A percentile compares a stretch with the other conserved stretches of the same genome.
These are phyloP conservation scores for Esox lucius DNA, from an alignment of 2,797 vertebrate species.

Conservation along the genomic window DNA sequence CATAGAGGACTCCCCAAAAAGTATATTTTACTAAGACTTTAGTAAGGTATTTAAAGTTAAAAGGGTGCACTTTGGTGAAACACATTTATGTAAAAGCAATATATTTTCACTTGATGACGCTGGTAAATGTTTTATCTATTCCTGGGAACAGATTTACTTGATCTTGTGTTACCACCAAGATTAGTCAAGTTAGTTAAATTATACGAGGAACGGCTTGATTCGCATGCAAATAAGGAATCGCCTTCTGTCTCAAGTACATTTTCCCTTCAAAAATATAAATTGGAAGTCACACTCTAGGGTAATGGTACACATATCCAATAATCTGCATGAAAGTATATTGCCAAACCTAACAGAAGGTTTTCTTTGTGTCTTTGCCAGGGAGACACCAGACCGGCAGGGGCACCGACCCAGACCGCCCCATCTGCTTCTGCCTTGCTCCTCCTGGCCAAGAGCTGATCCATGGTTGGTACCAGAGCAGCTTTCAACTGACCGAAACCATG, in stretches of 20 bases:
- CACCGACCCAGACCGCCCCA: constrained; percentile 40
- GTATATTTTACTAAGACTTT: constrained; percentile 17
- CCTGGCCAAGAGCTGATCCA: constrained; percentile 28
- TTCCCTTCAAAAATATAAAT: constrained; percentile 27
- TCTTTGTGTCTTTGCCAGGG: constrained; percentile 26
- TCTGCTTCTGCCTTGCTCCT: constrained; percentile 53
- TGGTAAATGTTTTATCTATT: neutral
- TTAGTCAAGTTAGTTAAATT: neutral
- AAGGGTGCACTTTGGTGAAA: neutral
- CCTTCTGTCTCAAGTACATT: neutral
- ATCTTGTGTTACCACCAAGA: neutral
- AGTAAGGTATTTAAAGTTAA: constrained; percentile 39
- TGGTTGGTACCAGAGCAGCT: constrained; percentile 12
- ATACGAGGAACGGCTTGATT: neutral
- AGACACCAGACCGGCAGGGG: constrained; percentile 29
- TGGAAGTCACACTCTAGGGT: constrained; percentile 33
- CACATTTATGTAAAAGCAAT: neutral
- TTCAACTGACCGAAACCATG: neutral
- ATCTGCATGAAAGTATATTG: constrained; percentile 5
- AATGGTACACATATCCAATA: constrained; percentile 15
- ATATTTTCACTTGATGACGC: neutral
- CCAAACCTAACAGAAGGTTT: constrained; percentile 22
- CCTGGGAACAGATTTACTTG: neutral
- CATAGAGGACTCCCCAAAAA: constrained; percentile 4
- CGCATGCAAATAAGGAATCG: neutral